Evolutionary conservation across 1,140 invertebrate species (phyloP), one percentile per base, ranked within the genome.

Genomic region (Frieseomelitta varia): DNA sequence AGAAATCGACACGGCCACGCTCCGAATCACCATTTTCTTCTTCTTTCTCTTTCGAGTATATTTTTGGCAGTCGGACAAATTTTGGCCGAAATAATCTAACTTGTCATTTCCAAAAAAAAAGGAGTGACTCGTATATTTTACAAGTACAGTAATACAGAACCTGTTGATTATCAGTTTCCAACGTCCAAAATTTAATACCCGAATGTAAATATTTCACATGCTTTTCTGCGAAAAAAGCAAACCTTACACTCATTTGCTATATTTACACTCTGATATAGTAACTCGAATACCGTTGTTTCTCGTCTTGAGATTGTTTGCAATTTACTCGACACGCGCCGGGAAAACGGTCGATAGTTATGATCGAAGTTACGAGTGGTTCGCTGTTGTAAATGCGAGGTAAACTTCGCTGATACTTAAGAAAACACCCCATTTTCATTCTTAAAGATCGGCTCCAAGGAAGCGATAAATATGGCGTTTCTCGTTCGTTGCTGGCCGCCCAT

Each of bases 321-420:
- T 14, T 30, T 55, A 27, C 71, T 30, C 19, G 12, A 24, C 24
- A 11, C 6, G 12, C 0, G 30, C 51, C 55, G n/a, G 39, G 53
- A 39, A n/a, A 68, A n/a, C 69, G 58, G n/a, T 74, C 58, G 79
- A 81, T 74, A 53, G 47, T 81, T 73, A 74, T 4, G 61, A 21
- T 55, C 21, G 21, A 74, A 51, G 56, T 34, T 61, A 63, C 65
- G 53, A 53, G 39, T 47, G 39, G 39, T 47, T 30, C 17, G 21
- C 58, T 58, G 53, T 65, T 81, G n/a, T n/a, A 58, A 63, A 51
- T 55, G 53, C 34, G 47, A 74, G n/a, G 34, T 39, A 63, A 63
- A 24, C 27, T 53, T 19, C 14, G n/a, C 30, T 81, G 34, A 65
- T 74, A 71, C 12, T 71, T 58, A 65, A 53, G 71, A 6, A 30